Evolutionary conservation across 2,113 vertebrate species (phyloP).

Genomic region (Prionailurus viverrinus): DNA sequence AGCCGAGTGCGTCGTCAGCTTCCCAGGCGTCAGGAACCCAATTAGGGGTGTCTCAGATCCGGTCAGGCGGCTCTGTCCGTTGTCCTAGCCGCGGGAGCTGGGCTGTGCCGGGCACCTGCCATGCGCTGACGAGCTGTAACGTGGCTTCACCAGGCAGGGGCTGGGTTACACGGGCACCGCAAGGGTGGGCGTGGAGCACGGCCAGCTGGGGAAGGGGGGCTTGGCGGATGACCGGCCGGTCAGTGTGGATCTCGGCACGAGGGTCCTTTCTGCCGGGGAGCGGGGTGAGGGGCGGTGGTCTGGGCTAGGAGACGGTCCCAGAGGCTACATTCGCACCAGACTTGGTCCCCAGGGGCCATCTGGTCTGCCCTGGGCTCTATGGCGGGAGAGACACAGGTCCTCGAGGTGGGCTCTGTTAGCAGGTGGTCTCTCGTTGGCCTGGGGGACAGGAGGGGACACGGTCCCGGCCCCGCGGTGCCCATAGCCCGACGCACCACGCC

Average conservation of each 20-base stretch:
- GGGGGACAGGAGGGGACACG: not conserved
- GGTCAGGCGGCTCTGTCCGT: conserved; percentile 56
- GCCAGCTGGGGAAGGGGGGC: accelerated
- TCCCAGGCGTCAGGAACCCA: conserved; percentile 79
- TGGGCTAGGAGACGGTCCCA: not conserved
- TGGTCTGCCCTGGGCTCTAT: too few relatives aligned
- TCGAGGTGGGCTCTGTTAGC: not conserved
- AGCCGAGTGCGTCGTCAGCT: not conserved
- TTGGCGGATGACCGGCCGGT: accelerated
- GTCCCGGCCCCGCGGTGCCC: not conserved
- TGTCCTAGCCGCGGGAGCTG: conserved; percentile 22
- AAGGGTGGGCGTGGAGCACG: not conserved
- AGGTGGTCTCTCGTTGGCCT: not conserved
- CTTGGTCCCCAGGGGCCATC: not conserved
- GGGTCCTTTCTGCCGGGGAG: not conserved
- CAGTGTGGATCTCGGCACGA: accelerated
- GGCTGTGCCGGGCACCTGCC: conserved; percentile 31
- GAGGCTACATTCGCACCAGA: accelerated
- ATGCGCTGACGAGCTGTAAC: conserved; percentile 58
- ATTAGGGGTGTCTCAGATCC: conserved; percentile 81
- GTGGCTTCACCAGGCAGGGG: not conserved
- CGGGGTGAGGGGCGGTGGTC: not conserved
- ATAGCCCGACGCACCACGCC: not conserved
- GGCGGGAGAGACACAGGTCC: not conserved
- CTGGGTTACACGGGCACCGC: not conserved